Evolutionary conservation across 2,113 vertebrate species (phyloP).

Genomic region (Poicephalus meyeri): DNA sequence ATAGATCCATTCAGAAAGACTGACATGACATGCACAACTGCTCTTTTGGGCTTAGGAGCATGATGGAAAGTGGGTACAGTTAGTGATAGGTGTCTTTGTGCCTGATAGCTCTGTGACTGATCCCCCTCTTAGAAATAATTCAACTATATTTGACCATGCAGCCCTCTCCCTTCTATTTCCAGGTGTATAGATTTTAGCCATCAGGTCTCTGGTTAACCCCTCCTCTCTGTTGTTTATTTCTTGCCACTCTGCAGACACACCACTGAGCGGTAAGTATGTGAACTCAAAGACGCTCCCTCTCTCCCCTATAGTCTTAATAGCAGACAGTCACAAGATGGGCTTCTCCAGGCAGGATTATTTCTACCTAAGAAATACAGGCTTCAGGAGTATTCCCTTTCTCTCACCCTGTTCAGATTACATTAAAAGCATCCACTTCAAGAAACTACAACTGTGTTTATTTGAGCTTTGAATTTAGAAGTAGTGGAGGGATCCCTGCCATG

Average conservation of each 20-base stretch:
- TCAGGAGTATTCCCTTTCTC: conserved; percentile 30
- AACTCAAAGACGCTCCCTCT: conserved; percentile 36
- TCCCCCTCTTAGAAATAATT: not conserved
- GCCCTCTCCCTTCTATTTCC: not conserved
- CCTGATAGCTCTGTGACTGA: not conserved
- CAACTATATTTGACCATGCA: not conserved
- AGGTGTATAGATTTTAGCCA: conserved; percentile 8
- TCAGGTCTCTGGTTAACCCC: conserved; percentile 52
- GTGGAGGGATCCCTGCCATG: conserved; percentile 21
- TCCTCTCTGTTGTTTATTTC: conserved; percentile 37
- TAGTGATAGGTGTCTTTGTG: not conserved
- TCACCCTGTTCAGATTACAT: conserved; percentile 52
- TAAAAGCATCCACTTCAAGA: conserved; percentile 49
- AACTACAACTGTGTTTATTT: conserved; percentile 40
- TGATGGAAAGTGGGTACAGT: not conserved
- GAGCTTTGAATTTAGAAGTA: conserved; percentile 32
- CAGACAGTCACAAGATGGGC: not conserved
- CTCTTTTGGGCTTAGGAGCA: not conserved
- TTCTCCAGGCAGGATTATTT: conserved; percentile 33
- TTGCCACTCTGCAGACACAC: conserved; percentile 8
- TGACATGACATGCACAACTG: not conserved
- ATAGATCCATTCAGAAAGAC: not conserved
- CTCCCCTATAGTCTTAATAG: not conserved
- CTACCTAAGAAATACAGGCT: conserved; percentile 24
- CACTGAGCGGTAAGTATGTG: conserved; percentile 40